Base-by-base conservation (phyloP, 2,797 vertebrate species). In the Melopsittacus undulatus region DNA sequence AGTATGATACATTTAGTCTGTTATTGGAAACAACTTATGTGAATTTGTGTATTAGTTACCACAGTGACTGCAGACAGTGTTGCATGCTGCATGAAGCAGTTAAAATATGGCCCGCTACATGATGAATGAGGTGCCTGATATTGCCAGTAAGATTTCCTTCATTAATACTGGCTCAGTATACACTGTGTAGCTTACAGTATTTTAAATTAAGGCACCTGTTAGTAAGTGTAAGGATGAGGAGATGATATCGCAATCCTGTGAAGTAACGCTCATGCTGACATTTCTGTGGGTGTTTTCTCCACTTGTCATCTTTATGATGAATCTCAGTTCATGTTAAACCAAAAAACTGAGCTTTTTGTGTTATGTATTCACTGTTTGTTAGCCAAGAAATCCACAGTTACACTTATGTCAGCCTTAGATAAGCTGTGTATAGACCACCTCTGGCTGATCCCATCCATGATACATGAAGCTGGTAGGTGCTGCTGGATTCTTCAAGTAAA, bases 171-270 rank as follows among this genome's bases (percentile, higher is more conserved):
- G 70, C 90, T 92, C 74, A 20, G 63, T 49, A 17, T 62, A 24
- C 42, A 13, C 52, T 51, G 48, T 73, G 40, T 84, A 90, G 67
- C 68, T 89, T 89, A 74, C 0, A 8, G n/a, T 88, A 80, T 85
- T 94, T 95, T 83, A 93, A 95, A 92, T 94, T 82, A 89, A 94
- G 75, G 56, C 91, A 93, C 84, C 83, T 95, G 78, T 93, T 95
- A 74, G 86, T 86, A 93, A 89, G 92, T 92, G 87, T 84, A 68
- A 89, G 68, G 86, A 86, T 89, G 89, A 94, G 88, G 90, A 94
- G 91, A 70, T 87, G 94, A 67, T 93, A 94, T 89, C 13, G 27
- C 82, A 68, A 86, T 72, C 43, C 49, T 94, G 72, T 88, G 92
- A 94, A 86, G 49, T 94, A 94, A 87, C 86, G 72, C 85, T 83